phyloP scores from a whole-genome alignment of 2,113 vertebrate species.

The Plectropomus leopardus region DNA sequence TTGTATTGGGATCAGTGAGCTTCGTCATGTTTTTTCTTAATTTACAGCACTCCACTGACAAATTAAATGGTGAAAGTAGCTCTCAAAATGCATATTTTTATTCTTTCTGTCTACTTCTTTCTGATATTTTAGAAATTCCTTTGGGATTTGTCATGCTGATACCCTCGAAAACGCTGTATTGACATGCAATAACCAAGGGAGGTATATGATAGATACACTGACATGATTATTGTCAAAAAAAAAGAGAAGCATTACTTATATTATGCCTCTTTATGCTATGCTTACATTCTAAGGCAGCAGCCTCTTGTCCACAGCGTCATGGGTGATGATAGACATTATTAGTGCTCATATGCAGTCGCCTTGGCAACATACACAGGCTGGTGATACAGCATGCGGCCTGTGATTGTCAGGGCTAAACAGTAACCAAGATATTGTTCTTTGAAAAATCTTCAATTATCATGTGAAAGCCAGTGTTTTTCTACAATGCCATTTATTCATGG shows the following conservation, averaged over 20 bases:
- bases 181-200: too few relatives aligned
- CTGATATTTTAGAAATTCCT: too few relatives aligned
- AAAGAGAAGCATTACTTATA: neutral
- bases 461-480: conserved; percentile 2
- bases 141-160: too few relatives aligned
- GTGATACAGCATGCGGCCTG: conserved; percentile 39
- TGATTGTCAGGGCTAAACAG: conserved; percentile 38
- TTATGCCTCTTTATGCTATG: neutral
- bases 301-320: conserved; percentile 9
- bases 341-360: conserved; percentile 40
- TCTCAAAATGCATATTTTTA: too few relatives aligned
- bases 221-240: neutral
- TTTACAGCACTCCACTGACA: too few relatives aligned
- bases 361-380: conserved; percentile 51
- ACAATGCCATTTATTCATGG: neutral
- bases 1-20: too few relatives aligned
- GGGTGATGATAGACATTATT: conserved; percentile 46
- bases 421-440: conserved; percentile 27
- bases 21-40: too few relatives aligned
- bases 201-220: neutral
- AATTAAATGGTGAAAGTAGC: too few relatives aligned
- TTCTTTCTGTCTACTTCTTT: too few relatives aligned
- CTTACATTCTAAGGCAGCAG: neutral
- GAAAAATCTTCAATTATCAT: conserved; percentile 1
- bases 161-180: too few relatives aligned